Percentiles rank a stretch among this genome's conserved stretches.
Conservation (phyloP, 2,797 vertebrate species). For the Pangasius djambal region DNA sequence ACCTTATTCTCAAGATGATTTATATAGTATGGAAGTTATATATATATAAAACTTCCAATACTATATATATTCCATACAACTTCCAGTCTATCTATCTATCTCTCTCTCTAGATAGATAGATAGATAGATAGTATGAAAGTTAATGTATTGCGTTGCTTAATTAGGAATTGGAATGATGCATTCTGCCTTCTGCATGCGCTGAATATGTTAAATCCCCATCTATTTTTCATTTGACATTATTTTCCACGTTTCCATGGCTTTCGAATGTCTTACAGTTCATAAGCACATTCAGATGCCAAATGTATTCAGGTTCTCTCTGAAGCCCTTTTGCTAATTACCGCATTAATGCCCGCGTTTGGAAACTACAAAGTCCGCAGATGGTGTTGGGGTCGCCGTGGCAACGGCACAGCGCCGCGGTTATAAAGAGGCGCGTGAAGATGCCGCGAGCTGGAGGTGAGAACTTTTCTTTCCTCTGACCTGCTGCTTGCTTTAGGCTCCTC, state of each 20-base stretch:
- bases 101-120: too few species aligned
- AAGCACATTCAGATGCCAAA: constrained; percentile 59
- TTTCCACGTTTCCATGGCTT: constrained; percentile 13
- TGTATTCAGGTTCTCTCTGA: constrained; percentile 56
- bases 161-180: neutral
- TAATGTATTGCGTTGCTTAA: neutral
- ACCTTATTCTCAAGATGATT: neutral
- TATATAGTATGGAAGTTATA: too few species aligned
- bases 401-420: constrained; percentile 54
- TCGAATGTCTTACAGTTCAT: constrained; percentile 38
- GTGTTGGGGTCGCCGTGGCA: constrained; percentile 68
- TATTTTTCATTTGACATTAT: constrained; percentile 8
- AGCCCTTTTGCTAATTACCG: constrained; percentile 64
- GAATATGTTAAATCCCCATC: constrained; percentile 1
- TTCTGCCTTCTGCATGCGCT: neutral
- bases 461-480: constrained; percentile 33
- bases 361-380: constrained; percentile 65
- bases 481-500: constrained; percentile 30
- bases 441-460: constrained; percentile 42
- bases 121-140: neutral
- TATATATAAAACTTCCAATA: too few species aligned
- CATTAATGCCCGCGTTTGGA: constrained; percentile 68
- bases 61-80: too few species aligned
- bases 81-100: too few species aligned
- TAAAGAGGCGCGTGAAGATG: constrained; percentile 61